Conservation (phyloP, 1,140 invertebrate species). For the Eubasilissa regina region DNA sequence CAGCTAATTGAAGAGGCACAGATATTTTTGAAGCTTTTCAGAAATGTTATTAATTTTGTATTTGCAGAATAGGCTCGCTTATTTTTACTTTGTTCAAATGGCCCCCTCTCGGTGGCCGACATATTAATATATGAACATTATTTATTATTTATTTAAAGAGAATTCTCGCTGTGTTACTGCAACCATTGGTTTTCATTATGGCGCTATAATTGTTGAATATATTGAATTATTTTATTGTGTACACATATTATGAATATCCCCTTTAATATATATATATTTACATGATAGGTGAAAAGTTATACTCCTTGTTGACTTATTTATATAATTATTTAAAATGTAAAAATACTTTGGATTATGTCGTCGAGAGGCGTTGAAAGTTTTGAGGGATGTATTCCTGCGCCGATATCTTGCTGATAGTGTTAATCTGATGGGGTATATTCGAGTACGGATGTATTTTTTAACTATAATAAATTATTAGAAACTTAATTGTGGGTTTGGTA, state of each 20-base stretch:
- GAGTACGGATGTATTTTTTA: slow-evolving; percentile 43
- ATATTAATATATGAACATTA: slow-evolving; percentile 27
- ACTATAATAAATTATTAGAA: slow-evolving; percentile 26
- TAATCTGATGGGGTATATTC: slow-evolving; percentile 17
- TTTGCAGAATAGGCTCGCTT: background rate
- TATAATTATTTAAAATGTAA: slow-evolving; percentile 44
- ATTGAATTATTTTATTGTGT: slow-evolving; percentile 47
- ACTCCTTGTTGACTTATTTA: slow-evolving; percentile 57
- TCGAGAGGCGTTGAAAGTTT: background rate
- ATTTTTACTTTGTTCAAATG: slow-evolving; percentile 40
- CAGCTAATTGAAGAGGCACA: background rate
- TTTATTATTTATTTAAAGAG: slow-evolving; percentile 46
- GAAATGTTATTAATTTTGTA: background rate
- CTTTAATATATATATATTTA: slow-evolving; percentile 47
- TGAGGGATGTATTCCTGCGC: background rate
- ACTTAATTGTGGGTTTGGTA: slow-evolving; percentile 30
- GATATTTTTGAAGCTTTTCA: slow-evolving; percentile 8
- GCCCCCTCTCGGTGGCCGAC: background rate
- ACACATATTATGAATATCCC: slow-evolving; percentile 33
- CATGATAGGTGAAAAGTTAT: slow-evolving; percentile 47
- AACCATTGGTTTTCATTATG: slow-evolving; percentile 43
- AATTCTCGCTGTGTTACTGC: slow-evolving; percentile 41
- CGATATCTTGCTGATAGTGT: slow-evolving; percentile 41
- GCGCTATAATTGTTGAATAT: slow-evolving; percentile 49
- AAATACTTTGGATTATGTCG: slow-evolving; percentile 17